phyloP scores from a whole-genome alignment of 2,113 vertebrate species.

The Tapirus terrestris region DNA sequence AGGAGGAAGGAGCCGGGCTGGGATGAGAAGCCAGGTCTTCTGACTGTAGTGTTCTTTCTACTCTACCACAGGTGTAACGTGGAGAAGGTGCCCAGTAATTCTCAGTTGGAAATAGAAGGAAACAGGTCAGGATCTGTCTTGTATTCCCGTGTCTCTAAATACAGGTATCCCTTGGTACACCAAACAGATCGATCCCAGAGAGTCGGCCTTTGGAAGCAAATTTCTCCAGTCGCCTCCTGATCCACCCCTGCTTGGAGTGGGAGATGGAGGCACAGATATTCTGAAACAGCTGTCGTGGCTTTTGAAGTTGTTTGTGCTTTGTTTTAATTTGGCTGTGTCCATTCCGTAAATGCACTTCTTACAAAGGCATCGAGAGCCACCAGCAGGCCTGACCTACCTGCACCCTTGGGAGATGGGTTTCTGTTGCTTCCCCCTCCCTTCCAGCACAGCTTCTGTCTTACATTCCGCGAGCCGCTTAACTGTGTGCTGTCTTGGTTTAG shows the following conservation, averaged over 20 bases:
- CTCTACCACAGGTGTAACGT: constrained; percentile 79
- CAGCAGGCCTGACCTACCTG: neutral
- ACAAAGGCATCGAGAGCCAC: neutral
- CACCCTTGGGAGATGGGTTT: neutral
- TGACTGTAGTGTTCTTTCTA: constrained; percentile 79
- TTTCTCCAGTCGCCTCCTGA: neutral
- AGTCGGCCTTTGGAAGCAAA: neutral
- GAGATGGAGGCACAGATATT: neutral
- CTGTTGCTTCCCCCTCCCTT: neutral
- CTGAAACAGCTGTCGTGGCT: neutral
- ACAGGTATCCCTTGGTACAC: constrained; percentile 62
- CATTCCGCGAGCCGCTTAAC: accelerated
- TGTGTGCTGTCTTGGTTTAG: neutral
- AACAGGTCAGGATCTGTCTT: constrained; percentile 82
- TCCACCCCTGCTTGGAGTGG: neutral
- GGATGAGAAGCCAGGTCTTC: constrained; percentile 65
- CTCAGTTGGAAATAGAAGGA: constrained; percentile 83
- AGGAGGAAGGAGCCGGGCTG: neutral
- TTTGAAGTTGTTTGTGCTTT: neutral
- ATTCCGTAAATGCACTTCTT: neutral
- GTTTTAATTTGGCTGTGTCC: neutral
- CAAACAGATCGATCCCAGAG: neutral
- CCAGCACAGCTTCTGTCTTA: accelerated
- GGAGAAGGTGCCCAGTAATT: constrained; percentile 83
- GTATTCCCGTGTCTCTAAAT: constrained; percentile 66